Evolutionary conservation across 2,797 vertebrate genomes (phyloP), one percentile per base, ranked within the genome.

Genomic region (Pygocentrus nattereri): DNA sequence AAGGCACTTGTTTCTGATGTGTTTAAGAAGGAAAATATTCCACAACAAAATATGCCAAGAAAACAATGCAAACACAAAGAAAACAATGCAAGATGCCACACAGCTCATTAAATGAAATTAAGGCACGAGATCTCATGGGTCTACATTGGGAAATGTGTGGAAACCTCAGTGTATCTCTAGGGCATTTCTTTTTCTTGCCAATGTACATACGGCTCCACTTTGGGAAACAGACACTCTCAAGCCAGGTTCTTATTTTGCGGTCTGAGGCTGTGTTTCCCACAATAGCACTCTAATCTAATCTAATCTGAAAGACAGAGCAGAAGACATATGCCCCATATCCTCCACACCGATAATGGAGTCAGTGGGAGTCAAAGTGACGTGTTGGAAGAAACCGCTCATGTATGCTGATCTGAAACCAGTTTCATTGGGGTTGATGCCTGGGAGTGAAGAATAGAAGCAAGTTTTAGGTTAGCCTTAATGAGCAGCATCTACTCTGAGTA

Each of bases 241-340:
- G n/a, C 10, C 58, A 59, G 58, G 58, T 31, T 62, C 25, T 27
- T 62, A 16, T 59, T n/a, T 30, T 5, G 6, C 30, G 10, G 54
- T 18, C n/a, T 23, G 3, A 5, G 12, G 19, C 23, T 13, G 25
- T n/a, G 23, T 27, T 59, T 16, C 58, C 58, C 7, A 25, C 23
- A 62, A 62, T 30, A 30, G 27, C 65, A 41, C 30, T 62, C 74
- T 76, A 65, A 76, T 76, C 74, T 76, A 38, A 73, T 72, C 34
- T 69, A 59, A 61, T 78, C 67, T 61, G 12, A 61, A 49, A 52
- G 30, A 21, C 23, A 54, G 30, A 30, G 18, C 11, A 41, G 44
- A 27, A 58, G 31, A 58, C 61, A 58, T 67, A 59, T 34, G 27
- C 25, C 34, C 59, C 21, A 12, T 61, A 65, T 54, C 58, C 68